These are phyloP conservation scores for Maconellicoccus hirsutus DNA, from an alignment of 1,140 invertebrate species.

Conservation along the genomic window DNA sequence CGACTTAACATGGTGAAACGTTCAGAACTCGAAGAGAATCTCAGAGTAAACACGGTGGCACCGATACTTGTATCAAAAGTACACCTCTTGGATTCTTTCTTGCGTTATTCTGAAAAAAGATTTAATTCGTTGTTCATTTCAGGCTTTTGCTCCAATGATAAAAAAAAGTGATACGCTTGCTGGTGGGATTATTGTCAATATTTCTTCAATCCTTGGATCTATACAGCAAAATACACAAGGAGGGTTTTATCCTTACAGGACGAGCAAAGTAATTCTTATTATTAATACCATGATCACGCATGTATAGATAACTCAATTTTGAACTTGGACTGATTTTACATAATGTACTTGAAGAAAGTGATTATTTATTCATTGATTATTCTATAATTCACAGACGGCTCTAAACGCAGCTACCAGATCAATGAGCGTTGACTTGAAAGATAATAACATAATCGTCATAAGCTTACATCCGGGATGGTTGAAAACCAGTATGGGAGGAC, in stretches of 20 bases:
- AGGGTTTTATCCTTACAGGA: constrained; percentile 69
- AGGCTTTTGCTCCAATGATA: neutral
- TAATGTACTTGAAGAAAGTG: no score
- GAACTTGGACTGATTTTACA: no score
- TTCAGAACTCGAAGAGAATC: constrained; percentile 55
- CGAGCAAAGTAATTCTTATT: constrained; percentile 55
- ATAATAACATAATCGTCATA: constrained; percentile 58
- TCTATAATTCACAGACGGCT: constrained; percentile 47
- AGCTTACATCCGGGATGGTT: constrained; percentile 85
- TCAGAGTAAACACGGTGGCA: constrained; percentile 62
- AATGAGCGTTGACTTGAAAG: constrained; percentile 66
- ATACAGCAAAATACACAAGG: constrained; percentile 59
- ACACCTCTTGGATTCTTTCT: constrained; percentile 23
- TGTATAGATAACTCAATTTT: no score
- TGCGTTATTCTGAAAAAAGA: neutral
- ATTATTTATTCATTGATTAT: neutral
- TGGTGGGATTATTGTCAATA: constrained; percentile 57
- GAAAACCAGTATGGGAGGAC: constrained; percentile 75
- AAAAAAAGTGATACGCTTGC: neutral
- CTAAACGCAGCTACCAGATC: constrained; percentile 78
- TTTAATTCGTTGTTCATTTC: constrained; percentile 52
- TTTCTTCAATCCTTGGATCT: constrained; percentile 70
- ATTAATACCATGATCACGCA: no score
- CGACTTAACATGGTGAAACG: constrained; percentile 54
- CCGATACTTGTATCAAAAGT: constrained; percentile 77